These are phyloP conservation scores for Ethmia dodecea DNA, from an alignment of 2,888 invertebrate species.

Conservation along the genomic window DNA sequence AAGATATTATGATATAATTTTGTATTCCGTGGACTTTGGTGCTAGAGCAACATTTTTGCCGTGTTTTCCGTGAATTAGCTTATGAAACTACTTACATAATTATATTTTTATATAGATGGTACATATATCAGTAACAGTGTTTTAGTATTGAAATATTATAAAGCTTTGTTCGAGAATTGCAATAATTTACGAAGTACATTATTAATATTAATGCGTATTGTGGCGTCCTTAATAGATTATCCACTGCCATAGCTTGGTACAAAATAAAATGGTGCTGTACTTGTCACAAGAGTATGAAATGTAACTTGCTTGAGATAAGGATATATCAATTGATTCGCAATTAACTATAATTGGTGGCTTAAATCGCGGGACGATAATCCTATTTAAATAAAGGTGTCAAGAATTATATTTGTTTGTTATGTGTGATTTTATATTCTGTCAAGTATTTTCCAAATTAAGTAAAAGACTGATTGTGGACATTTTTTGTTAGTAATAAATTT, in stretches of 20 bases:
- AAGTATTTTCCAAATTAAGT: too few species aligned
- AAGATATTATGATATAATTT: neutral
- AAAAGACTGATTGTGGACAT: too few species aligned
- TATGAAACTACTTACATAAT: too few species aligned
- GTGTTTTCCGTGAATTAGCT: slow-evolving; percentile 3
- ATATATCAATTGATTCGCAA: neutral
- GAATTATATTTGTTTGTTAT: too few species aligned
- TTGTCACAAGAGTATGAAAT: slow-evolving; percentile 4
- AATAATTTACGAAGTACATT: too few species aligned
- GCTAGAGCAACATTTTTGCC: slow-evolving; percentile 3
- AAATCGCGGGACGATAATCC: too few species aligned
- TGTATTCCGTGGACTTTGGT: slow-evolving; percentile 9
- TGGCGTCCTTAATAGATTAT: too few species aligned
- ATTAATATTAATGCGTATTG: too few species aligned
- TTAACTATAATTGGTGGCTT: too few species aligned
- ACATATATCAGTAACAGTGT: neutral
- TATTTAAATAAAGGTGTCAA: too few species aligned
- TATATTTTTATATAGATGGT: slow-evolving; percentile 2
- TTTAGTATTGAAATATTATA: neutral
- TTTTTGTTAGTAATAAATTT: too few species aligned
- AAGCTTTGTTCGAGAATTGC: neutral
- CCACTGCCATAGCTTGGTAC: slow-evolving; percentile 9
- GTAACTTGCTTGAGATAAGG: neutral
- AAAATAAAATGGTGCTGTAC: slow-evolving; percentile 5
- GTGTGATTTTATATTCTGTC: too few species aligned